These are phyloP conservation scores for Watsonalla binaria DNA, from an alignment of 2,888 invertebrate genomes.

Conservation along the genomic window DNA sequence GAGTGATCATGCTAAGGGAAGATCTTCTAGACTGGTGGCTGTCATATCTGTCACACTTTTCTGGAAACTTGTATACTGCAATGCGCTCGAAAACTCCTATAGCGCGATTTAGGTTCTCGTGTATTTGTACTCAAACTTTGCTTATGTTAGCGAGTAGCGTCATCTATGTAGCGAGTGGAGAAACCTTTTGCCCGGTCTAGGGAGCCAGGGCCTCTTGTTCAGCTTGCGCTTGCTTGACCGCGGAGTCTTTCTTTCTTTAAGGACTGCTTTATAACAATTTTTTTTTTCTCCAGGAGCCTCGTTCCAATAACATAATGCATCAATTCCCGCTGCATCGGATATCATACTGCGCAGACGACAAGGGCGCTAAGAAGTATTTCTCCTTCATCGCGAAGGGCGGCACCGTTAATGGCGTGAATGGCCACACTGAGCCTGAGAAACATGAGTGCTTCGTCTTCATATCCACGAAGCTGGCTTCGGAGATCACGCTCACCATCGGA, in stretches of 20 bases:
- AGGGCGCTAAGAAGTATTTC: constrained; percentile 98
- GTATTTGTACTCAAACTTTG: too few relatives aligned
- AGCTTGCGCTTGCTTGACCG: too few relatives aligned
- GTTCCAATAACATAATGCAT: constrained; percentile 89
- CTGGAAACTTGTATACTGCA: too few relatives aligned
- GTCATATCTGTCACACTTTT: too few relatives aligned
- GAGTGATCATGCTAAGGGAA: too few relatives aligned
- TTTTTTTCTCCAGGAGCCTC: constrained; percentile 78
- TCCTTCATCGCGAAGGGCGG: constrained; percentile 92
- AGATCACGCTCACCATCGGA: constrained; percentile 98
- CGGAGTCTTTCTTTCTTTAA: neutral
- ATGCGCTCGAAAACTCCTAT: too few relatives aligned
- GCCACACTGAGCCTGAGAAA: constrained; percentile 76
- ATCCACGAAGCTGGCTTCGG: constrained; percentile 97
- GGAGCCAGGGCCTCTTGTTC: too few relatives aligned
- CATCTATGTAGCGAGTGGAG: too few relatives aligned
- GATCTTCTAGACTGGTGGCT: too few relatives aligned
- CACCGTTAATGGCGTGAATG: constrained; percentile 53
- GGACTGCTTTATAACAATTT: neutral
- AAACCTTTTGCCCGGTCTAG: too few relatives aligned
- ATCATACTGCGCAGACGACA: constrained; percentile 99
- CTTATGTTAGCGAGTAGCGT: too few relatives aligned
- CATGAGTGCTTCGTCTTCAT: constrained; percentile 99
- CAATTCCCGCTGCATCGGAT: constrained; percentile 98
- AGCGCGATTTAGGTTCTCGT: too few relatives aligned